phyloP scores from a whole-genome alignment of 2,888 invertebrate genomes.

The Troides helena region DNA sequence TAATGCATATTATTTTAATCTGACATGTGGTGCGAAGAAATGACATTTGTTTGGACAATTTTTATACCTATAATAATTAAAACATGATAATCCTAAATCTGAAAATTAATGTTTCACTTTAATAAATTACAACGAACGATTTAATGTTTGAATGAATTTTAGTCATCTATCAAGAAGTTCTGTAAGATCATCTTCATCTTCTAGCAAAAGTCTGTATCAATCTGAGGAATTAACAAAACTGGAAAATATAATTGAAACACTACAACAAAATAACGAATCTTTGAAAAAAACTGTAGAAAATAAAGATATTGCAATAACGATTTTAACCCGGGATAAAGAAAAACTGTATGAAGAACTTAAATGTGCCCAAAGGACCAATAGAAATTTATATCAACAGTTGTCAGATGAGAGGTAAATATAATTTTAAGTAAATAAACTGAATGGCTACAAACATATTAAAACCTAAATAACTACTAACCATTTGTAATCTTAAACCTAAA shows the following conservation, averaged over 20 bases:
- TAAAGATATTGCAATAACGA: slow-evolving; percentile 70
- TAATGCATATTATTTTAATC: neutral
- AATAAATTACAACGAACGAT: slow-evolving; percentile 15
- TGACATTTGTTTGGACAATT: neutral
- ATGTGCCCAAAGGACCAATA: slow-evolving; percentile 67
- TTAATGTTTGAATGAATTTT: slow-evolving; percentile 48
- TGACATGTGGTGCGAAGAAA: neutral
- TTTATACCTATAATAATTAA: neutral
- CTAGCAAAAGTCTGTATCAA: slow-evolving; percentile 38
- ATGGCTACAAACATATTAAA: neutral
- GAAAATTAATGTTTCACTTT: slow-evolving; percentile 2
- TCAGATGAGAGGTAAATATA: slow-evolving; percentile 67
- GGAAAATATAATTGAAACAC: slow-evolving; percentile 60
- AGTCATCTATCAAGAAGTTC: slow-evolving; percentile 48
- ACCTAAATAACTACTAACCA: too few relatives aligned
- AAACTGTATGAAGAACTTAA: slow-evolving; percentile 70
- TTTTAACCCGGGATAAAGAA: slow-evolving; percentile 73
- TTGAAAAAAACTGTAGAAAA: slow-evolving; percentile 67
- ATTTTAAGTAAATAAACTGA: neutral
- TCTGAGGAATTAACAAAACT: slow-evolving; percentile 50
- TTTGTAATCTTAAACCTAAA: neutral
- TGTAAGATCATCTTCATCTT: slow-evolving; percentile 44
- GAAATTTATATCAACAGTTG: slow-evolving; percentile 73
- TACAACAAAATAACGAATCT: slow-evolving; percentile 63
- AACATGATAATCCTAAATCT: slow-evolving; percentile 3